Percentiles rank a stretch among this genome's conserved stretches.
phyloP scores from a whole-genome alignment of 2,888 invertebrate genomes.

The Druceiella hillmani region DNA sequence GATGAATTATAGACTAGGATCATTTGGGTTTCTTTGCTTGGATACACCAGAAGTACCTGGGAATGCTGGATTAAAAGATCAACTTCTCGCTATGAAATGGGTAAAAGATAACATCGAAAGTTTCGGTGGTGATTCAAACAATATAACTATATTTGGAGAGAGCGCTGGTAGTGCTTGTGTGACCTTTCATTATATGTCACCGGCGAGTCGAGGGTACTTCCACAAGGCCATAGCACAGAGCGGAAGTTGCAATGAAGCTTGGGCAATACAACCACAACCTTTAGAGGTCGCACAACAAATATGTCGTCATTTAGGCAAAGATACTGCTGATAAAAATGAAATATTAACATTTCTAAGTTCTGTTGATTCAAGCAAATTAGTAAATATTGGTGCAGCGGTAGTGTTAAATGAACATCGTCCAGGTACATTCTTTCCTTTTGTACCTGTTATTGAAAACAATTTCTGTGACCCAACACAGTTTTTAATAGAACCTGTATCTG shows the following conservation, averaged over 20 bases:
- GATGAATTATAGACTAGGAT: constrained; percentile 3
- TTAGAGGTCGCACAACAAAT: too few relatives aligned
- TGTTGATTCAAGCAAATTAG: too few relatives aligned
- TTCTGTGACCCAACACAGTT: too few relatives aligned
- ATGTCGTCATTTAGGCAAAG: too few relatives aligned
- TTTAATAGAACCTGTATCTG: too few relatives aligned
- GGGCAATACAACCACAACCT: too few relatives aligned
- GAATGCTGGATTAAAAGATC: constrained; percentile 4
- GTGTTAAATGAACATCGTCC: too few relatives aligned
- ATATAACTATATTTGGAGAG: constrained; percentile 6
- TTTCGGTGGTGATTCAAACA: constrained; percentile 5
- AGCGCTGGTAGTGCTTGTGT: constrained; percentile 1
- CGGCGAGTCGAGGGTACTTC: neutral
- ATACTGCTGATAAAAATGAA: too few relatives aligned
- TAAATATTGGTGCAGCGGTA: too few relatives aligned
- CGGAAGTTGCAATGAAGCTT: neutral
- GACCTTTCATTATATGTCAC: constrained; percentile 1
- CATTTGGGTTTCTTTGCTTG: constrained; percentile 4
- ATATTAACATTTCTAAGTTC: too few relatives aligned
- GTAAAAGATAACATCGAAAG: constrained; percentile 3
- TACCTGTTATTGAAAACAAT: too few relatives aligned
- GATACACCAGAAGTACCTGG: constrained; percentile 4
- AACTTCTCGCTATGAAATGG: constrained; percentile 3
- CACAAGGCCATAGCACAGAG: constrained; percentile 1
- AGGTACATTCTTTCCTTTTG: too few relatives aligned